Base-by-base conservation (phyloP, 2,888 invertebrate species). In the Digitonthophagus gazella region DNA sequence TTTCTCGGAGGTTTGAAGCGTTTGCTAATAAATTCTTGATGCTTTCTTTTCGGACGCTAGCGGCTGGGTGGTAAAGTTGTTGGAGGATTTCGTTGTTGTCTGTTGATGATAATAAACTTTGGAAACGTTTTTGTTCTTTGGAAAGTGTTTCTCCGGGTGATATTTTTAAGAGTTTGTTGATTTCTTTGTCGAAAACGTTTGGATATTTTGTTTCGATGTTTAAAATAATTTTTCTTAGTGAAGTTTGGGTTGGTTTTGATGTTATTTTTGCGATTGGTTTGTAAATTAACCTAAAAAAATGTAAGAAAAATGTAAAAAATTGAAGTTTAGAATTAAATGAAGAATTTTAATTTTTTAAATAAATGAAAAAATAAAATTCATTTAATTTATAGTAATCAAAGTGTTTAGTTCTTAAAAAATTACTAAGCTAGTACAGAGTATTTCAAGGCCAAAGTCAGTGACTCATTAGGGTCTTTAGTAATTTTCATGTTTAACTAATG, bases 121-220 rank as follows among this genome's bases (percentile, higher is more conserved):
- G 75, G n/a, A 80, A 73, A 22, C 71, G 71, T 70, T 75, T 76
- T 66, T 77, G 67, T 66, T 70, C 61, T 63, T 71, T 67, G n/a
- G 64, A 69, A 15, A 57, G 20, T n/a, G 58, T 28, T 65, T 68
- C 61, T 54, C 68, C 72, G 44, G 56, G 22, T 11, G 76, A 57
- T 15, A 76, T 74, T 66, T 71, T 71, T 80, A 89, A 85, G 18
- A 89, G 84, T 14, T 84, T 83, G 75, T 90, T 89, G 0, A 93
- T 83, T 58, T 89, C 87, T 64, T 84, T 83, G 76, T 93, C 93
- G 78, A 93, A 93, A 8, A 86, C 86, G 0, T 84, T 83, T 0
- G 94, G 91, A 79, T 93, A 93, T 74, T 89, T 88, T 2, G 81
- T 84, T 80, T 94, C 93, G 1, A 93, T 79, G 18, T 83, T 86